These are phyloP conservation scores for Otus sunia DNA, from an alignment of 2,113 vertebrate genomes.

Conservation along the genomic window DNA sequence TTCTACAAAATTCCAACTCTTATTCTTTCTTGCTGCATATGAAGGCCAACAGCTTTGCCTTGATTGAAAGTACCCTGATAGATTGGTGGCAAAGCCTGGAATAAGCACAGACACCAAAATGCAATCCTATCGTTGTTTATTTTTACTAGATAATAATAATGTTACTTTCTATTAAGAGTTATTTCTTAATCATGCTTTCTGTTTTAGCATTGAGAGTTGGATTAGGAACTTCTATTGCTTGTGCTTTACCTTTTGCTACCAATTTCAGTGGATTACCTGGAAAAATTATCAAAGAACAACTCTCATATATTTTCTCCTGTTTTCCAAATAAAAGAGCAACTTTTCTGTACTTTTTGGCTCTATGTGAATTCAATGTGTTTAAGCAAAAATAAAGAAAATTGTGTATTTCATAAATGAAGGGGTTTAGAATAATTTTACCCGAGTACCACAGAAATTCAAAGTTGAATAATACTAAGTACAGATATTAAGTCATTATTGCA, in stretches of 20 bases:
- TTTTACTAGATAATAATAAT: background rate
- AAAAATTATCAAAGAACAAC: background rate
- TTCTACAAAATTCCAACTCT: background rate
- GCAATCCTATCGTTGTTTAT: background rate
- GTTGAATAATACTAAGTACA: background rate
- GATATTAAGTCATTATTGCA: background rate
- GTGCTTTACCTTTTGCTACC: background rate
- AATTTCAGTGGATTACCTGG: background rate
- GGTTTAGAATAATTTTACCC: background rate
- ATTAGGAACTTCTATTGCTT: background rate
- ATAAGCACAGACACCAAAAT: background rate
- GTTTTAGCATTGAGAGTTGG: background rate
- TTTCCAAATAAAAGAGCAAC: background rate
- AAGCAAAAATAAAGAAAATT: background rate
- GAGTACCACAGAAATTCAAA: background rate
- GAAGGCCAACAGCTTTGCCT: background rate
- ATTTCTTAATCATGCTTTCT: background rate
- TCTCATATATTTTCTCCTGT: background rate
- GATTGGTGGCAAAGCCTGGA: background rate
- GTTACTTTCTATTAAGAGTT: background rate
- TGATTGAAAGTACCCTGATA: background rate
- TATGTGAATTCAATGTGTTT: background rate
- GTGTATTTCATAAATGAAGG: background rate
- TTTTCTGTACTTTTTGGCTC: background rate
- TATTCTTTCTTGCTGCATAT: accelerated